Percentiles rank a stretch among this genome's conserved stretches.
Conservation (phyloP, 2,888 invertebrate species). For the Coremacera marginata region DNA sequence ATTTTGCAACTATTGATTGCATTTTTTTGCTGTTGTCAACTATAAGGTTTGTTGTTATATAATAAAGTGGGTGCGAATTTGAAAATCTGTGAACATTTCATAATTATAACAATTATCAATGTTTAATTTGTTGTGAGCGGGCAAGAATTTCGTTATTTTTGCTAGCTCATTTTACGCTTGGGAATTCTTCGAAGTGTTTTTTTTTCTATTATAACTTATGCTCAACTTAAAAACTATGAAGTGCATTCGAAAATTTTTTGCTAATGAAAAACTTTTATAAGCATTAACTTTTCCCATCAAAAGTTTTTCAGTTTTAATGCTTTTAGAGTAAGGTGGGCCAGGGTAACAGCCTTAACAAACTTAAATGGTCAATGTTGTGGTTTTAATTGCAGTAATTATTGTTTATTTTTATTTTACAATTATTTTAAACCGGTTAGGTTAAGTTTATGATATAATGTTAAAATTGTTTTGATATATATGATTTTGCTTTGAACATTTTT, state of each 20-base stretch:
- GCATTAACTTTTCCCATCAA: constrained; percentile 27
- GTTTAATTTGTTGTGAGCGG: not conserved
- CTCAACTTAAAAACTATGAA: not conserved
- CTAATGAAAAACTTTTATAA: constrained; percentile 32
- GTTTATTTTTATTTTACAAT: not conserved
- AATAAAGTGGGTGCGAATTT: constrained; percentile 8
- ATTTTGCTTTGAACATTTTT: no score
- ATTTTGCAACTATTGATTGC: constrained; percentile 18
- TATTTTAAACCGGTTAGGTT: not conserved
- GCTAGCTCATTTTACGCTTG: not conserved
- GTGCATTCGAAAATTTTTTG: constrained; percentile 25
- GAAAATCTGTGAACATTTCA: constrained; percentile 28
- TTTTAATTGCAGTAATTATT: not conserved
- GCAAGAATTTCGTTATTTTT: not conserved
- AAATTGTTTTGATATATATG: no score
- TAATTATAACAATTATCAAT: constrained; percentile 28
- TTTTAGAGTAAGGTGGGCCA: no score
- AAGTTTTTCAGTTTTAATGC: constrained; percentile 10
- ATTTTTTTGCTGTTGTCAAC: not conserved
- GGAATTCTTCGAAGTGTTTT: not conserved
- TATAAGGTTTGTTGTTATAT: not conserved
- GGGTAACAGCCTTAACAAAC: no score
- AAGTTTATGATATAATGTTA: no score
- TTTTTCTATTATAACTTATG: not conserved
- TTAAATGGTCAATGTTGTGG: no score